These are phyloP conservation scores for Callopanchax toddi DNA, from an alignment of 2,113 vertebrate species.

Conservation along the genomic window DNA sequence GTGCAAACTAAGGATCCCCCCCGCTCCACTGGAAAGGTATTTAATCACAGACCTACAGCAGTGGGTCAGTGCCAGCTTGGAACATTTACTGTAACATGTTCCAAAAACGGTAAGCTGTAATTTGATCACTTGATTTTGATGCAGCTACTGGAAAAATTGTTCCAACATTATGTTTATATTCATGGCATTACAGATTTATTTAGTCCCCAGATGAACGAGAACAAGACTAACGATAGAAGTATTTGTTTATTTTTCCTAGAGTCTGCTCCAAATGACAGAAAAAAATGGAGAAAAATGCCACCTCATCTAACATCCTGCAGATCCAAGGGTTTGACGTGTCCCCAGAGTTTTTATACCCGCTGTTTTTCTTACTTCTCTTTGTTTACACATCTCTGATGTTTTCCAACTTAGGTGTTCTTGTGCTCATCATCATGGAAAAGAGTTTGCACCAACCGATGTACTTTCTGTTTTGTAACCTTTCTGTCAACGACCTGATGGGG, in stretches of 20 bases:
- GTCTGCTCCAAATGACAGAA: not conserved
- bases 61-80: not conserved
- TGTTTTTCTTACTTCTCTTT: slow-evolving; percentile 64
- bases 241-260: slow-evolving; percentile 12
- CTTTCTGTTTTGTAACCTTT: slow-evolving; percentile 68
- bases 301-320: slow-evolving; percentile 28
- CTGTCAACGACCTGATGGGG: slow-evolving; percentile 66
- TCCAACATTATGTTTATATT: too few relatives aligned
- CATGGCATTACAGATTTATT: not conserved
- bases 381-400: slow-evolving; percentile 57
- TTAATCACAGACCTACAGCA: not conserved
- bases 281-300: slow-evolving; percentile 49
- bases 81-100: not conserved
- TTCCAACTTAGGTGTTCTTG: slow-evolving; percentile 55
- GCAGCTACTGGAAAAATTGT: too few relatives aligned
- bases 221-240: too few relatives aligned
- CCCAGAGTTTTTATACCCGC: slow-evolving; percentile 39
- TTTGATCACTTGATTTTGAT: too few relatives aligned
- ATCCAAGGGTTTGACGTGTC: slow-evolving; percentile 60
- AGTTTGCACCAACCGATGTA: slow-evolving; percentile 73
- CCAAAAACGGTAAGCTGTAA: not conserved
- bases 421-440: slow-evolving; percentile 59
- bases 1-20: not conserved
- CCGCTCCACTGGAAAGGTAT: not conserved
- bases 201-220: too few relatives aligned